Base-by-base conservation (phyloP, 2,888 invertebrate species). In the Sesamia inferens region DNA sequence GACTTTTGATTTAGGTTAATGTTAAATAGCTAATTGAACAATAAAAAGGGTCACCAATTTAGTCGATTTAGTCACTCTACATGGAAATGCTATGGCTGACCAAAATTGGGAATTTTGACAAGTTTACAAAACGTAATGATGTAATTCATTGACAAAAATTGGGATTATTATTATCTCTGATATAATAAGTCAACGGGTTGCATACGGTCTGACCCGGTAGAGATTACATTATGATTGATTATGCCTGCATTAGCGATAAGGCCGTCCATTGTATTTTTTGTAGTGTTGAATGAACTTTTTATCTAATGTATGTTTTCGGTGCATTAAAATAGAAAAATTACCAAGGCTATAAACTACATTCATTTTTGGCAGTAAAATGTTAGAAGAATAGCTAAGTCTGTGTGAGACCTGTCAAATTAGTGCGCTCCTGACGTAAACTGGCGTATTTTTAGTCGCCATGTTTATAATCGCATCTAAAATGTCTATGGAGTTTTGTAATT, bases 121-220 rank as follows among this genome's bases (percentile, higher is more conserved):
- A 24, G 11, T 24, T 74, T 54, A 6, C 64, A 64, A 80, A 74
- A 80, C 48, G 13, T n/a, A 31, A 55, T 79, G 59, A 74, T 61
- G 31, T 74, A 80, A 76, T 22, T 31, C 31, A 31, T 31, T 31
- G 74, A 51, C 22, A n/a, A 57, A 44, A 57, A 63, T 51, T 79
- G 51, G 44, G 48, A 55, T 51, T 44, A 78, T 72, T 72, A 57
- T 7, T 39, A 39, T 63, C 31, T 76, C 57, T 55, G 13, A 57
- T 57, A n/a, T n/a, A n/a, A n/a, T n/a, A n/a, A n/a, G n/a, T n/a
- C n/a, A 70, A 22, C 24, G 54, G 44, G n/a, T 24, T 55, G 19
- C 6, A 54, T 71, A 74, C 31, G 74, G 51, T 59, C 51, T 78
- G 58, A 64, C 59, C 54, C 61, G 59, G 42, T 74, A 62, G 19